phyloP scores from a whole-genome alignment of 1,140 invertebrate genomes.

The Zophobas atratus region DNA sequence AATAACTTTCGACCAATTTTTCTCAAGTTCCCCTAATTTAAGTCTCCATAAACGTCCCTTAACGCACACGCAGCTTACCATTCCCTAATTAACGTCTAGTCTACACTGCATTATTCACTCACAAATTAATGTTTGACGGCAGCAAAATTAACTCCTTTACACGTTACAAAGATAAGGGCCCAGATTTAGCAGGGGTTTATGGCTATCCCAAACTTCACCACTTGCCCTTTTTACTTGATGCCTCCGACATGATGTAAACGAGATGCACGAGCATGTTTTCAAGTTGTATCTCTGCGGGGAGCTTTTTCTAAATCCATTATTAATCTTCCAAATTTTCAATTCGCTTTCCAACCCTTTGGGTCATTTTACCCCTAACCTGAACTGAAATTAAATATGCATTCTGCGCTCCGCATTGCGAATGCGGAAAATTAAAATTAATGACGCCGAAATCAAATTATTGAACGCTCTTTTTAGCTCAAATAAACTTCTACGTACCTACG shows the following conservation, averaged over 20 bases:
- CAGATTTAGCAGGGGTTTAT: background rate
- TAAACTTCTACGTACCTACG: background rate
- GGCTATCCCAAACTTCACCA: background rate
- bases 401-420: background rate
- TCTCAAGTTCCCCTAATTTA: background rate
- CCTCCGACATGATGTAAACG: background rate
- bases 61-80: background rate
- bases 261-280: background rate
- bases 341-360: conserved; percentile 8
- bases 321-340: conserved; percentile 1
- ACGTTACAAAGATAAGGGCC: conserved; percentile 5
- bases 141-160: conserved; percentile 27
- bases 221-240: background rate
- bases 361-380: background rate
- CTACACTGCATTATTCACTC: conserved; percentile 27
- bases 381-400: conserved; percentile 17
- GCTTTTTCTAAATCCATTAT: background rate
- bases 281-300: background rate
- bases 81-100: conserved; percentile 33
- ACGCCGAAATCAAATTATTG: background rate
- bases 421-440: conserved; percentile 14
- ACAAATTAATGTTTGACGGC: conserved; percentile 35
- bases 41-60: background rate
- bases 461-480: background rate
- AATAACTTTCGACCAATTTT: too few species aligned